Conservation (phyloP, 1,140 invertebrate species). For the Odontomachus brunneus region DNA sequence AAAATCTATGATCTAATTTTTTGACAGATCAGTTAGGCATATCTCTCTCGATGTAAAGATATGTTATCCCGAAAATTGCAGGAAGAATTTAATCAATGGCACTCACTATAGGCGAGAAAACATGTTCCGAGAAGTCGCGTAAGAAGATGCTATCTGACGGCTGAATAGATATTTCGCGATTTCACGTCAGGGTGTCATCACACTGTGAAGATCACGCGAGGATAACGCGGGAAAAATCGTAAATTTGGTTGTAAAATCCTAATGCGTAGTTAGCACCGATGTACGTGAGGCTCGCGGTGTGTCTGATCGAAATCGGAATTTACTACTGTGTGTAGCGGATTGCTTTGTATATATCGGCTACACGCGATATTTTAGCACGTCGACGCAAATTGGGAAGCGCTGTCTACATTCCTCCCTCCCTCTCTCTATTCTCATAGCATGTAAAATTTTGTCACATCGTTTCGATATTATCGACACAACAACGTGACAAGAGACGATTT, state of each 20-base stretch:
- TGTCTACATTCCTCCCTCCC: neutral
- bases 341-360: neutral
- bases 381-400: neutral
- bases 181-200: neutral
- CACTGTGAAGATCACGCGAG: neutral
- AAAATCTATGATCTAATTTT: neutral
- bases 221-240: constrained; percentile 3
- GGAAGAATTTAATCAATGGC: constrained; percentile 6
- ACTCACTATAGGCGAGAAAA: neutral
- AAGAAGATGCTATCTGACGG: neutral
- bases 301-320: constrained; percentile 52
- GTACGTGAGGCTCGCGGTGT: neutral
- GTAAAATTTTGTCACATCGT: neutral
- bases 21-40: neutral
- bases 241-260: neutral
- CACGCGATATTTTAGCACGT: constrained; percentile 1
- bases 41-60: neutral
- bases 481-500: neutral
- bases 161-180: neutral
- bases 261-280: constrained; percentile 5
- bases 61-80: neutral
- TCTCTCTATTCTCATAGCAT: neutral
- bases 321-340: constrained; percentile 38
- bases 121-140: neutral
- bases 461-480: neutral